Percentiles rank a stretch among this genome's conserved stretches.
Conservation (phyloP, 2,797 vertebrate genomes). For the Coreius guichenoti region DNA sequence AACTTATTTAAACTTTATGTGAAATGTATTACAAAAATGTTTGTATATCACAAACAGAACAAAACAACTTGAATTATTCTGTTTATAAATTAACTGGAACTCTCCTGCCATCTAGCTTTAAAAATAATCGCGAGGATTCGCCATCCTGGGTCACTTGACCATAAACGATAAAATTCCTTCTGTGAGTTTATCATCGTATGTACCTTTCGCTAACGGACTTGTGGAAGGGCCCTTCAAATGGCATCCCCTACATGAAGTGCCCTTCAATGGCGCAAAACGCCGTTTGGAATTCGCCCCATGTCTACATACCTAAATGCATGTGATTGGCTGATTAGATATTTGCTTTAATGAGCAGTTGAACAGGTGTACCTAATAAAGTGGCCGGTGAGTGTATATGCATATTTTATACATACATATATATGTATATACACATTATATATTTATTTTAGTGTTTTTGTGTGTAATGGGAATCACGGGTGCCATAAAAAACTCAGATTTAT, state of each 20-base stretch:
- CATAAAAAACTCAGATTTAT: not conserved
- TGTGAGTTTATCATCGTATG: not conserved
- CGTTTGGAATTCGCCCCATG: not conserved
- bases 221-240: not conserved
- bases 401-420: not conserved
- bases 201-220: not conserved
- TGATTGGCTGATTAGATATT: not conserved
- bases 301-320: not conserved
- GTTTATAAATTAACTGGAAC: too few relatives aligned
- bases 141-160: not conserved
- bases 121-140: not conserved
- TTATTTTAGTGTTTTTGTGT: not conserved
- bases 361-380: not conserved
- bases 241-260: not conserved
- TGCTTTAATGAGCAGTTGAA: not conserved
- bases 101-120: not conserved
- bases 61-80: not conserved
- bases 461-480: not conserved
- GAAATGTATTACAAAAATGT: not conserved
- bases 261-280: not conserved
- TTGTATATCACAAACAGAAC: not conserved
- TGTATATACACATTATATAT: too few relatives aligned
- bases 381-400: not conserved
- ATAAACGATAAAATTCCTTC: not conserved
- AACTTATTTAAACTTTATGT: not conserved